Evolutionary conservation across 2,797 vertebrate species (phyloP).

Genomic region (Tadarida brasiliensis): DNA sequence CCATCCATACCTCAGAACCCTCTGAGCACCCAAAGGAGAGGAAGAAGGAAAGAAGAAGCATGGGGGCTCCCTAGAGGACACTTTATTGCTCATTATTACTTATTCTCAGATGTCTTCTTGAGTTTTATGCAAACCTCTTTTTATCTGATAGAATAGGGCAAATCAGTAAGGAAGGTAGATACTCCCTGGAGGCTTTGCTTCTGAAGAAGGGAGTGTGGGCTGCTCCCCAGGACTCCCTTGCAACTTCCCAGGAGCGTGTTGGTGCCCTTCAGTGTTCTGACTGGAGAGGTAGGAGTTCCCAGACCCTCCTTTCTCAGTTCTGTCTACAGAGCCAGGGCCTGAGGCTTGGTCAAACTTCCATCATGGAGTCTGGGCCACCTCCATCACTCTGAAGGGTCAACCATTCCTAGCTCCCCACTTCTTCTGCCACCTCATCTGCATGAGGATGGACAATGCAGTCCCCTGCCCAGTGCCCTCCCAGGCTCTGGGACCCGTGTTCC

Average conservation of each 20-base stretch:
- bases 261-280: neutral
- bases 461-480: too few species aligned
- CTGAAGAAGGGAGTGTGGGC: neutral
- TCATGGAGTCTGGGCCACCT: too few species aligned
- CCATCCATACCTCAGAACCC: neutral
- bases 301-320: neutral
- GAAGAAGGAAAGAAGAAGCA: neutral
- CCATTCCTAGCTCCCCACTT: neutral
- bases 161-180: neutral
- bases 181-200: neutral
- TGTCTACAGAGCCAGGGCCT: neutral
- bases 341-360: neutral
- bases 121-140: slow-evolving; percentile 29
- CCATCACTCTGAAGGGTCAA: neutral
- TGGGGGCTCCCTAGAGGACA: neutral
- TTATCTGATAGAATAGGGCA: neutral
- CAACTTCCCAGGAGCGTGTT: neutral
- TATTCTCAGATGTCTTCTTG: slow-evolving; percentile 32
- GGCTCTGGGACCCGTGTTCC: neutral
- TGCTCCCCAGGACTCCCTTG: neutral
- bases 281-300: neutral
- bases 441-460: neutral
- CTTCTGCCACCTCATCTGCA: neutral
- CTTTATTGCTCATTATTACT: neutral
- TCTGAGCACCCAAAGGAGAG: neutral